Evolutionary conservation across 35 echinoderm and acorn worm genomes (phyloP).

Genomic region (Ptychodera flava): DNA sequence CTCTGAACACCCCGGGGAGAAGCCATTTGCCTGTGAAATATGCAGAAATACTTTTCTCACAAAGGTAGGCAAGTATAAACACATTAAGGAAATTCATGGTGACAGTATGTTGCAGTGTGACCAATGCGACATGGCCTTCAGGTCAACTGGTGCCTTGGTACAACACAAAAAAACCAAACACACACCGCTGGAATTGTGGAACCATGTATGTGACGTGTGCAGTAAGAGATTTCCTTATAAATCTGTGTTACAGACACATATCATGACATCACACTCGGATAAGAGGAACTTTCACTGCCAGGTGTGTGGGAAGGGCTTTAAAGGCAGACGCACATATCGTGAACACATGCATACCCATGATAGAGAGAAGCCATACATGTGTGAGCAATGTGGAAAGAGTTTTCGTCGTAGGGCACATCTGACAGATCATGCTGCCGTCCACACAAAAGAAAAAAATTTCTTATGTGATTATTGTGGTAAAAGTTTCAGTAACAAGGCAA

Average conservation of each 20-base stretch:
- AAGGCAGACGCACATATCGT: not conserved
- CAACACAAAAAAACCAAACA: not conserved
- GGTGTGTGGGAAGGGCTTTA: not conserved
- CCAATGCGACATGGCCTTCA: not conserved
- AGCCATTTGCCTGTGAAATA: not conserved
- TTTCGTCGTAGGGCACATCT: slow-evolving; percentile 8
- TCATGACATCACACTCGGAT: not conserved
- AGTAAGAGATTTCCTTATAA: not conserved
- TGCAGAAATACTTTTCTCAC: not conserved
- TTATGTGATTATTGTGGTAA: slow-evolving; percentile 10
- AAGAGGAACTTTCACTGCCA: not conserved
- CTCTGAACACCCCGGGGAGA: not conserved
- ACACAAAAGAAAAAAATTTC: slow-evolving; percentile 18
- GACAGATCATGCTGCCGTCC: not conserved
- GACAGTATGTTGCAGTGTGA: not conserved
- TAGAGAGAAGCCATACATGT: slow-evolving; percentile 10
- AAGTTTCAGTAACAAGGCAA: slow-evolving; percentile 12
- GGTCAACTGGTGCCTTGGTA: not conserved
- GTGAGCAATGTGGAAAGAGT: slow-evolving; percentile 17
- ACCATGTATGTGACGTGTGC: not conserved
- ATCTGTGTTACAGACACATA: not conserved
- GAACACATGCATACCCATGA: not conserved
- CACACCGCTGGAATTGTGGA: not conserved
- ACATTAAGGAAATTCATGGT: not conserved
- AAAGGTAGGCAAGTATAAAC: not conserved